These are phyloP conservation scores for Pseudomyrmex sp. DNA, from an alignment of 1,140 invertebrate genomes.

Conservation along the genomic window DNA sequence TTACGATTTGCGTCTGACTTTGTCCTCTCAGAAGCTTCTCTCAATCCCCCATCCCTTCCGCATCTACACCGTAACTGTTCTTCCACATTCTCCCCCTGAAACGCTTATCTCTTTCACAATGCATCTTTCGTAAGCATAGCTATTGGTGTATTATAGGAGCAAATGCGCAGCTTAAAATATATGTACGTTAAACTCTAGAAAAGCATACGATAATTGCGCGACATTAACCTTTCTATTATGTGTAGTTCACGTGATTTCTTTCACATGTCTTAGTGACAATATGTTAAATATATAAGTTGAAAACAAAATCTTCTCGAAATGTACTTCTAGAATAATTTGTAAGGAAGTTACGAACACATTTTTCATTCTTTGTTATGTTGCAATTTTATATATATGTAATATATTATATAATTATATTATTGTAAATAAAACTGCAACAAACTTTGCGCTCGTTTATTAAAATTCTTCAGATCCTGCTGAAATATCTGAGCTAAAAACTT, in stretches of 20 bases:
- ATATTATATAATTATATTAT: not conserved
- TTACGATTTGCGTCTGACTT: slow-evolving; percentile 65
- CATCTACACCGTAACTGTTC: slow-evolving; percentile 11
- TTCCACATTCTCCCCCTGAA: slow-evolving; percentile 1
- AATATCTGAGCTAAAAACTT: not conserved
- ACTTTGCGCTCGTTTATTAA: not conserved
- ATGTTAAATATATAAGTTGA: not conserved
- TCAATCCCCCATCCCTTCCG: not conserved
- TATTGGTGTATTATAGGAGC: slow-evolving; percentile 40
- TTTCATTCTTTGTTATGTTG: not conserved
- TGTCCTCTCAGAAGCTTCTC: slow-evolving; percentile 43
- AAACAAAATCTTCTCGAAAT: not conserved
- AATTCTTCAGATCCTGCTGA: not conserved
- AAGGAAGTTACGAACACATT: not conserved
- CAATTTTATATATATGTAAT: too few species aligned
- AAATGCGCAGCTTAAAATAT: slow-evolving; percentile 40
- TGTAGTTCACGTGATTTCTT: not conserved
- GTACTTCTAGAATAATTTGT: not conserved
- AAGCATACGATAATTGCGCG: slow-evolving; percentile 36
- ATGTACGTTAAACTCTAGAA: slow-evolving; percentile 25
- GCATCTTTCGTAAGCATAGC: slow-evolving; percentile 54
- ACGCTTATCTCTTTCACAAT: slow-evolving; percentile 43
- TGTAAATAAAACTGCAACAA: too few species aligned
- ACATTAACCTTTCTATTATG: slow-evolving; percentile 29
- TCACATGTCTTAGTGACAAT: not conserved